Base-by-base conservation (phyloP, 2,113 vertebrate genomes). In the Cinclus cinclus region DNA sequence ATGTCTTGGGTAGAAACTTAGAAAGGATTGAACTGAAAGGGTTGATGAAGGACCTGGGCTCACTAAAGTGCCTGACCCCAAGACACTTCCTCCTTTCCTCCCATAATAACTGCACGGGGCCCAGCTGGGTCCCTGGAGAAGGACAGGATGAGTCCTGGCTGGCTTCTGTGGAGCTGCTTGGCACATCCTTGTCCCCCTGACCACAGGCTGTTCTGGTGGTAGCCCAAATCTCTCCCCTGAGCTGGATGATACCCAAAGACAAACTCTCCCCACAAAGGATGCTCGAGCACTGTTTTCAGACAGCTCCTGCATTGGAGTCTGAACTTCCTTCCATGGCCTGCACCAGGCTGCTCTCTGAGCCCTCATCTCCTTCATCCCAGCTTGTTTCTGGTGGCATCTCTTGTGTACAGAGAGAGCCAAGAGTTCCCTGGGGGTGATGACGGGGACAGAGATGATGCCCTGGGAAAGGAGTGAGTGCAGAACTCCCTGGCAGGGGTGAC, bases 1-100 rank as follows among this genome's bases (percentile, higher is more conserved):
- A 0, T 3, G 10, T 11, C 42, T 27, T 18, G n/a, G 27, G 33
- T 3, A 49, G n/a, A 39, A 28, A 7, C 3, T 3, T 0, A 0
- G 50, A 8, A 17, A 8, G 7, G 9, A 7, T 16, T 44, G 41
- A 53, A 10, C 59, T 8, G 24, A 9, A 44, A 60, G 25, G 62
- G 46, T 2, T 58, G 44, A 6, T 13, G 25, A 53, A 65, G 71
- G 70, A 16, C 8, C 23, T 9, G 37, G 31, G 31, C 4, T 83
- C 78, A 70, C 49, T 21, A 4, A 81, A 63, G 64, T 1, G 1
- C 67, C 62, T 83, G 78, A 33, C 49, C 53, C 49, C 14, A 4
- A 8, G 55, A 6, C 39, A 11, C 39, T 35, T 53, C 84, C 42
- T 84, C 53, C 49, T 35, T 28, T 21, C 49, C 18, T 56, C 4